Evolutionary conservation across 2,888 invertebrate genomes (phyloP).

Genomic region (Lomographa bimaculata): DNA sequence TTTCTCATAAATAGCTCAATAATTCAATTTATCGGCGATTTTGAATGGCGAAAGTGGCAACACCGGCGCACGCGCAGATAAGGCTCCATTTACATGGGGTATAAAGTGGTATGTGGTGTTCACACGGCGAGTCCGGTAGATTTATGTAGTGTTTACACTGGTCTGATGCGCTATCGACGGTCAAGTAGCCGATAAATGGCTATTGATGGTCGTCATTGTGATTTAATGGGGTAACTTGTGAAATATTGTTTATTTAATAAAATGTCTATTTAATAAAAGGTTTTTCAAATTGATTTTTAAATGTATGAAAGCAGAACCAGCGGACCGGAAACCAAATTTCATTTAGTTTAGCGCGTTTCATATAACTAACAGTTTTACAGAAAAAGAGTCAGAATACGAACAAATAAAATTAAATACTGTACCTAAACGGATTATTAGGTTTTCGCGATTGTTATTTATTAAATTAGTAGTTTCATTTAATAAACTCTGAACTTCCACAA

Average conservation of each 20-base stretch:
- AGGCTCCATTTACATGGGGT: slow-evolving; percentile 38
- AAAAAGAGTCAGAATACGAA: no score
- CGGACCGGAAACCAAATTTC: no score
- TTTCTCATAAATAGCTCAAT: slow-evolving; percentile 21
- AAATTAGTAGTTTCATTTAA: no score
- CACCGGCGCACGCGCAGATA: slow-evolving; percentile 41
- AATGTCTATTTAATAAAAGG: no score
- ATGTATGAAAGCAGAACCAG: no score
- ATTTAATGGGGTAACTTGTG: slow-evolving; percentile 3
- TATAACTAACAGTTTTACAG: no score
- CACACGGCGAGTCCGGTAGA: slow-evolving; percentile 36
- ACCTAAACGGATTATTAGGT: no score
- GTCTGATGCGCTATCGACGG: slow-evolving; percentile 28
- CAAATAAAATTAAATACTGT: no score
- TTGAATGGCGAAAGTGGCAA: slow-evolving; percentile 37
- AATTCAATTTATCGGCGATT: slow-evolving; percentile 25
- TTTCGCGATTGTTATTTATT: no score
- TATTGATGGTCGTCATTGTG: slow-evolving; percentile 15
- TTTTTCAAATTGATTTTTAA: no score
- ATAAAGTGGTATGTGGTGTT: slow-evolving; percentile 54
- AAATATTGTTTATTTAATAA: not conserved
- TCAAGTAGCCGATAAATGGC: slow-evolving; percentile 16
- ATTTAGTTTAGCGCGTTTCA: no score
- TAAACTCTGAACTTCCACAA: no score
- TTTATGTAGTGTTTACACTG: slow-evolving; percentile 35